Evolutionary conservation across 2,797 vertebrate genomes (phyloP).

Genomic region (Prionace glauca): DNA sequence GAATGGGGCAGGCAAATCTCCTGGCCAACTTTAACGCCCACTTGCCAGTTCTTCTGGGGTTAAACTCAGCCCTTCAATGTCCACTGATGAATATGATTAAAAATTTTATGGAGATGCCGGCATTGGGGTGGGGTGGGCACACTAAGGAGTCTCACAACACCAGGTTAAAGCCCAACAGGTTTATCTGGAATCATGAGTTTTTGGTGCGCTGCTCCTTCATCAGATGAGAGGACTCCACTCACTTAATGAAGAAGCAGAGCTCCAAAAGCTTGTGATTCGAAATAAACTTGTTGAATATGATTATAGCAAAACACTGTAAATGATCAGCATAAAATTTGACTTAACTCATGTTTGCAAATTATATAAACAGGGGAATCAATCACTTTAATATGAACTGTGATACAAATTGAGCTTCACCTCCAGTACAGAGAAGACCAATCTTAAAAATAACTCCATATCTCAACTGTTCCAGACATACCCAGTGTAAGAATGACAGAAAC

Average conservation of each 20-base stretch:
- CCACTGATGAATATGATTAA: background rate
- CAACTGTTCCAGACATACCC: background rate
- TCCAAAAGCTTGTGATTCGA: too few relatives aligned
- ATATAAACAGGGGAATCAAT: background rate
- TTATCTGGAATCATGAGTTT: too few relatives aligned
- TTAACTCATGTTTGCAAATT: background rate
- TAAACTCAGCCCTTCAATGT: background rate
- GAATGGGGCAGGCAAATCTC: background rate
- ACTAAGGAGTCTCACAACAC: too few relatives aligned
- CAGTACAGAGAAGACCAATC: too few relatives aligned
- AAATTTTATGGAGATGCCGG: too few relatives aligned
- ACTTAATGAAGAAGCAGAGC: too few relatives aligned
- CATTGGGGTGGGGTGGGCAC: too few relatives aligned
- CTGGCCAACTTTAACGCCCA: background rate
- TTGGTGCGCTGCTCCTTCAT: too few relatives aligned
- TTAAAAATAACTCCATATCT: background rate
- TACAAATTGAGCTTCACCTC: background rate
- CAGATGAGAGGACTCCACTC: too few relatives aligned
- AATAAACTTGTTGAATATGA: too few relatives aligned
- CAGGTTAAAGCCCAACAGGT: too few relatives aligned
- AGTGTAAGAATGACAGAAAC: background rate
- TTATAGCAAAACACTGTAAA: background rate
- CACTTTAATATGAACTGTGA: background rate
- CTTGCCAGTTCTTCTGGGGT: background rate
- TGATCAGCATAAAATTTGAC: background rate